Conservation (phyloP, 2,113 vertebrate species). For the Sterrhoptilus dennistouni region DNA sequence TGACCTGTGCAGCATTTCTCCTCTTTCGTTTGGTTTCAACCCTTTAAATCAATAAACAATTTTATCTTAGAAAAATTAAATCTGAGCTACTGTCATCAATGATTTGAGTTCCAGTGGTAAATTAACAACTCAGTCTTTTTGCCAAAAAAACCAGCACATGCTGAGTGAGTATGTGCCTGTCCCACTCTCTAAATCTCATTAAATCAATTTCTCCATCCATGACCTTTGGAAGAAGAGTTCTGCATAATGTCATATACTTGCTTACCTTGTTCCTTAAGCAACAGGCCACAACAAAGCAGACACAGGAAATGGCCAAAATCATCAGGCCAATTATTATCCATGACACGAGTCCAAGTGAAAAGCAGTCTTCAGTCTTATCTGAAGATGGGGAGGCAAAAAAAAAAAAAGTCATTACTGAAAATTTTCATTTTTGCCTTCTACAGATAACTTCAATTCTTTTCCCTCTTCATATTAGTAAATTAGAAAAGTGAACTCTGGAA, state of each 20-base stretch:
- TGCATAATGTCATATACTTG: background rate
- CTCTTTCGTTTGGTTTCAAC: background rate
- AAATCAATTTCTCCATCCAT: background rate
- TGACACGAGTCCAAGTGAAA: slow-evolving; percentile 36
- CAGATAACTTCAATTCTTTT: background rate
- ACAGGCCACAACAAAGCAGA: slow-evolving; percentile 39
- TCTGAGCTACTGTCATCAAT: slow-evolving; percentile 2
- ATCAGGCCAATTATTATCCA: slow-evolving; percentile 65
- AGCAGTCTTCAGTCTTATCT: slow-evolving; percentile 35
- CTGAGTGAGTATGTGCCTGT: background rate
- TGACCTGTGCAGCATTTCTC: slow-evolving; percentile 3
- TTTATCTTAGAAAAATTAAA: slow-evolving; percentile 22
- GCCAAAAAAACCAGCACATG: background rate
- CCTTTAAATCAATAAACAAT: slow-evolving; percentile 37
- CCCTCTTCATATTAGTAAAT: background rate
- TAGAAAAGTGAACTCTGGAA: background rate
- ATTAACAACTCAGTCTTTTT: background rate
- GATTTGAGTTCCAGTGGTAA: slow-evolving; percentile 1
- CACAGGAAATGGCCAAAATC: background rate
- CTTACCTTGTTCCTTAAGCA: slow-evolving; percentile 72
- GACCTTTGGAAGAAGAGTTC: background rate
- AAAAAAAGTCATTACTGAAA: background rate
- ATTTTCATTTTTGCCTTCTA: background rate
- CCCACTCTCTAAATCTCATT: background rate
- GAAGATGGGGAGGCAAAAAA: background rate